Base-by-base conservation (phyloP, 1,140 invertebrate species). In the Lamellibrachia luymesi region DNA sequence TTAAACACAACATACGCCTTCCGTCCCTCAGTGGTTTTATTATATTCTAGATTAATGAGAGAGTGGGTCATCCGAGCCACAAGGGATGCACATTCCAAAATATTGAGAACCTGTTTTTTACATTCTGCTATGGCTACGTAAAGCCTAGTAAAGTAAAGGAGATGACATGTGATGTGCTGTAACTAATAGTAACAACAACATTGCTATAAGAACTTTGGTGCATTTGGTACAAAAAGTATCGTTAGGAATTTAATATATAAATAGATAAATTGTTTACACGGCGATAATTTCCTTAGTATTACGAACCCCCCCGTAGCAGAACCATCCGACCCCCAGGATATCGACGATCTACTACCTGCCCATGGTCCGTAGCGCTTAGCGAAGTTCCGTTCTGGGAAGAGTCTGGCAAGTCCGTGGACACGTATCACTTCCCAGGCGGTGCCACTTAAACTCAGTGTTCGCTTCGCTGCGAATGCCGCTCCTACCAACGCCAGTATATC, bases 401-500 rank as follows among this genome's bases (percentile, higher is more conserved):
- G 50, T 93, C 94, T 94, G 51, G 94, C 94, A 10, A 95, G 93
- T 2, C 95, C 90, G 94, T 95, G 94, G 51, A 94, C 94, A 90
- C 94, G 94, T 25, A 95, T 56, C 25, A 94, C 95, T 56, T 94
- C 93, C 2, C 94, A 92, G 5, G 95, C 27, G 92, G 89, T 91
- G 90, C 56, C 90, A 2, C 93, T 80, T n/a, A 95, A 38, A 38
- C 91, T 50, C 4, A 95, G 64, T 4, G 95, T 93, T 94, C 95
- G 95, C 51, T 93, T 95, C 2, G 94, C 94, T 50, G 94, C 94
- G 94, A 96, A 96, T n/a, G 94, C 93, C 1, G 94, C 94, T n/a
- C 95, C 95, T 64, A 96, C 89, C 38, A 95, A 50, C 51, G 95
- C 95, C 38, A 96, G 94, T 8, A 91, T 93, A 94, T 96, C 95